Evolutionary conservation across 2,113 vertebrate genomes (phyloP).

Genomic region (Rhodinocichla rosea): DNA sequence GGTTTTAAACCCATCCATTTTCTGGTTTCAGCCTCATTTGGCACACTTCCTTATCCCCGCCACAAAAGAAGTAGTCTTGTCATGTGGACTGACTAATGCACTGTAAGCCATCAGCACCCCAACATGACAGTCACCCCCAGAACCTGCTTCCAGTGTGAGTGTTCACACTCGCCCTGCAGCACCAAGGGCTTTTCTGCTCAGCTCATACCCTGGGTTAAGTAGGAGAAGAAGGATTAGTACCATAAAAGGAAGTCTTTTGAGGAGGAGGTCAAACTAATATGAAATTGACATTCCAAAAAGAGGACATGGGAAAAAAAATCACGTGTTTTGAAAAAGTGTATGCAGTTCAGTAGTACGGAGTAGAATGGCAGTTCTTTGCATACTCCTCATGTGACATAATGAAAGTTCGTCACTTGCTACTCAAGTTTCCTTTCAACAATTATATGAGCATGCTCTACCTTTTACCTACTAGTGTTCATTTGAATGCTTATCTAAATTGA

Average conservation of each 20-base stretch:
- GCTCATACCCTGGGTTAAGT: neutral
- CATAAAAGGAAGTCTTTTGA: neutral
- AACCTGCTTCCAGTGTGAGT: rapidly evolving
- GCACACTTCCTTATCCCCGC: neutral
- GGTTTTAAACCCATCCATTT: neutral
- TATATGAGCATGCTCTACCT: neutral
- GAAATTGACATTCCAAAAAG: neutral
- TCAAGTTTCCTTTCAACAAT: neutral
- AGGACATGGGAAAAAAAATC: neutral
- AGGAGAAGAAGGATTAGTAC: neutral
- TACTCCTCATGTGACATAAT: neutral
- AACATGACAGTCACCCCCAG: rapidly evolving
- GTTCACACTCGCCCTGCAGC: neutral
- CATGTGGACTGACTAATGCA: neutral
- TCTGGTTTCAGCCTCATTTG: neutral
- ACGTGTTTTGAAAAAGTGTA: rapidly evolving
- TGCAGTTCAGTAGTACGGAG: rapidly evolving
- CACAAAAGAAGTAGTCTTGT: neutral
- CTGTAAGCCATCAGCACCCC: neutral
- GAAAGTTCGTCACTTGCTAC: neutral
- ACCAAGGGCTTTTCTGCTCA: neutral
- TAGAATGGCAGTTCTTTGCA: neutral
- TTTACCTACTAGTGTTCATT: neutral
- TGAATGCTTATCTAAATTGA: neutral
- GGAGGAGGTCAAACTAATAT: neutral